A percentile compares a stretch with the other conserved stretches of the same genome.
phyloP scores from a whole-genome alignment of 1,140 invertebrate genomes.

The Meloidogyne chitwoodi region DNA sequence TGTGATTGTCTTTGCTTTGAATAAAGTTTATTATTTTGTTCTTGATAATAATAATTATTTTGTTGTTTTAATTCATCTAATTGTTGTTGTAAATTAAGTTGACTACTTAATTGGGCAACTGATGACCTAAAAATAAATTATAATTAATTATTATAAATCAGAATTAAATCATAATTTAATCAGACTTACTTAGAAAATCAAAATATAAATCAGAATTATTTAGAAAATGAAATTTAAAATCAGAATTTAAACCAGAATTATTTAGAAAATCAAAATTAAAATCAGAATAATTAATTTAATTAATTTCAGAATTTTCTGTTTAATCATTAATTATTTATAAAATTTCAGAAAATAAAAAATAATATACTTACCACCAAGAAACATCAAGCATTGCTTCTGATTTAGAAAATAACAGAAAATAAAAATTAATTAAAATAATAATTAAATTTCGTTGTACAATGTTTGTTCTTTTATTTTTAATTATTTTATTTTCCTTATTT shows the following conservation, averaged over 20 bases:
- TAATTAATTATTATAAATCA: too few relatives aligned
- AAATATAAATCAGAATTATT: conserved; percentile 15
- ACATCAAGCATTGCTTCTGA: conserved; percentile 39
- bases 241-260: neutral
- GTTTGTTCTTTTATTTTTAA: neutral
- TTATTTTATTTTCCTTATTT: neutral
- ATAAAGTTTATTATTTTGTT: conserved; percentile 29
- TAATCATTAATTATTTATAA: neutral
- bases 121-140: conserved; percentile 47
- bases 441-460: neutral
- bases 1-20: conserved; percentile 1
- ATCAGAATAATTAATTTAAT: too few relatives aligned
- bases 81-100: conserved; percentile 12
- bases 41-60: neutral
- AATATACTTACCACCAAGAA: conserved; percentile 41
- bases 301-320: neutral
- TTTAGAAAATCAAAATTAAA: neutral
- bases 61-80: neutral
- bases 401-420: neutral
- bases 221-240: too few relatives aligned
- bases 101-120: conserved; percentile 43
- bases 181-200: neutral
- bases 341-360: neutral
- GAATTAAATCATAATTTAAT: neutral
- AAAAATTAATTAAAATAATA: neutral